Evolutionary conservation across 2,797 vertebrate species (phyloP), one percentile per base, ranked within the genome.

Genomic region (Antrozous pallidus): DNA sequence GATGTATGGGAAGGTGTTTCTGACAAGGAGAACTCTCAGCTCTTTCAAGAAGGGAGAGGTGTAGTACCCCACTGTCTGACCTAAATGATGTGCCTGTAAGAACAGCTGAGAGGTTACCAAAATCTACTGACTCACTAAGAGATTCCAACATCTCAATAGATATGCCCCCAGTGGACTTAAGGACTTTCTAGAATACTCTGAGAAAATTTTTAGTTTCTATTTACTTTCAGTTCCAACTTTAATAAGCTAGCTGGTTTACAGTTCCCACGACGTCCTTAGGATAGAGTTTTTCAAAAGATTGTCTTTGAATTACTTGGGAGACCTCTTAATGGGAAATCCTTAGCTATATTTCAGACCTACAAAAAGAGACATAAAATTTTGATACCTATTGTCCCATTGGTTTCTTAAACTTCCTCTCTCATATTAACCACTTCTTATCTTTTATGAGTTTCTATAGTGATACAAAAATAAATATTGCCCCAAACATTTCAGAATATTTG

Each of bases 131-230:
- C 16, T 8, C 83, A 42, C 13, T 49, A 36, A 94, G 67, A 92
- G 58, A 18, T 4, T 56, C 36, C 10, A 0, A 0, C 14, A 75
- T 26, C 33, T n/a, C 16, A 24, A 71, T 0, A 69, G 49, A 69
- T 3, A 42, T 45, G 51, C 4, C 38, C 13, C 18, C 10, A 17
- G 28, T 33, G 31, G 22, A 61, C 61, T 14, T 51, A 33, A 80
- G 82, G 82, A 93, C 42, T 63, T 93, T 47, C 38, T 81, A 85
- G 36, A 91, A 93, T 11, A 83, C 85, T 47, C 18, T 54, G 49
- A 80, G 83, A 65, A 65, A 69, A 47, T 38, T 10, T 40, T 74
- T 78, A 54, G 18, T 87, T 85, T 75, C 38, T 71, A 49, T 82
- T n/a, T 67, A 45, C 31, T 65, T 77, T 51, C 56, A 12, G 16